Base-by-base conservation (phyloP, 2,888 invertebrate genomes). In the Mayetiola destructor region DNA sequence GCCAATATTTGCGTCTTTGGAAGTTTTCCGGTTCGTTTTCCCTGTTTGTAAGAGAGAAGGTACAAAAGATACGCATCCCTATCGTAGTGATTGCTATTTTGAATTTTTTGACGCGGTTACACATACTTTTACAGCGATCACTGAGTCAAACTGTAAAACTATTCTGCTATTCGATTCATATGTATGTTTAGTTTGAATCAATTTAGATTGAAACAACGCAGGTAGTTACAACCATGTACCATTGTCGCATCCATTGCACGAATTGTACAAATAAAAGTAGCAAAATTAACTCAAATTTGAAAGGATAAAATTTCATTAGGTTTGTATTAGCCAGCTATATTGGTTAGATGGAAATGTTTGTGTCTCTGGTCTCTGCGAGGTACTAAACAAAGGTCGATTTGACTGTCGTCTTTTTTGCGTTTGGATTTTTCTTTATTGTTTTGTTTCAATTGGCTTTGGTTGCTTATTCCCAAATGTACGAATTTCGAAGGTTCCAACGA, bases 221-320 rank as follows among this genome's bases (percentile, higher is more conserved):
- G 48, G 48, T 48, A 48, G n/a, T n/a, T n/a, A n/a, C n/a, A n/a
- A n/a, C n/a, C n/a, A n/a, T n/a, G n/a, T n/a, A n/a, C n/a, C n/a
- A n/a, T n/a, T n/a, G n/a, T n/a, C n/a, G n/a, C n/a, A n/a, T n/a
- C n/a, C n/a, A n/a, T n/a, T n/a, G 48, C 27, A 27, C 48, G 8
- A 23, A 23, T 4, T 40, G 48, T 48, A 27, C 27, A 48, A 48
- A 48, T 8, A 48, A 39, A 39, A 18, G 48, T 48, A 48, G 27
- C 48, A 48, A 48, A 48, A 48, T 48, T 48, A 48, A 48, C 48
- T 48, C 48, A 48, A 48, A 48, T 48, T 48, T 48, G 27, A 48
- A 48, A 48, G 48, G 48, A 48, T 48, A 48, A 48, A 48, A 48
- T 48, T 48, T 48, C 48, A 48, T 48, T 48, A 48, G 48, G 48